Conservation (phyloP, 2,888 invertebrate species). For the Melinaea menophilus region DNA sequence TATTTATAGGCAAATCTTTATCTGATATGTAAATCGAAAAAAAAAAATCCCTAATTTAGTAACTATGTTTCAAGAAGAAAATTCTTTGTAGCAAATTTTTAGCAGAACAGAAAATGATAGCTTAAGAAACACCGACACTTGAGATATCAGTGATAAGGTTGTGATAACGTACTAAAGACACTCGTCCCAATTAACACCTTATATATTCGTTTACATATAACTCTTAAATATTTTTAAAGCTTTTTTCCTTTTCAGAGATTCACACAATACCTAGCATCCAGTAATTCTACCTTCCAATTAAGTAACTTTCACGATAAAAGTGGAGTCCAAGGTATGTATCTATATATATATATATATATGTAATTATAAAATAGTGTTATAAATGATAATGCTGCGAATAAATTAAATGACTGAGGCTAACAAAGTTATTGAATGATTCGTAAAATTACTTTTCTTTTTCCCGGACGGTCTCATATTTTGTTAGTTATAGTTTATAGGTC, state of each 20-base stretch:
- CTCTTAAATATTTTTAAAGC: slow-evolving; percentile 4
- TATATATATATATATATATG: slow-evolving; percentile 8
- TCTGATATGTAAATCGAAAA: no score
- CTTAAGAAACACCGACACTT: no score
- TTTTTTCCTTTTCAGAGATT: slow-evolving; percentile 88
- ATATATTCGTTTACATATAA: background rate
- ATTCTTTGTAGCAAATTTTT: no score
- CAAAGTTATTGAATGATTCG: background rate
- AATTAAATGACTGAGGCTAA: background rate
- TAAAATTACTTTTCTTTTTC: background rate
- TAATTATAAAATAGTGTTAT: slow-evolving; percentile 5
- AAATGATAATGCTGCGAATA: slow-evolving; percentile 30
- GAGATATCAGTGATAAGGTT: no score
- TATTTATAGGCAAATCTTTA: no score
- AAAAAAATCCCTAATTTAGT: no score
- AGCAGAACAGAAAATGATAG: no score
- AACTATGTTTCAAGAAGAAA: no score
- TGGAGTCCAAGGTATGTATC: slow-evolving; percentile 94
- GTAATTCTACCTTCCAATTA: slow-evolving; percentile 99
- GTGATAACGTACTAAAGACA: no score
- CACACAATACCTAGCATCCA: slow-evolving; percentile 99
- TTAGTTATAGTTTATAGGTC: no score
- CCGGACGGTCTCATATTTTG: no score
- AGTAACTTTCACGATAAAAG: slow-evolving; percentile 98
- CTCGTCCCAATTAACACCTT: no score